Evolutionary conservation across 2,888 invertebrate species (phyloP).

Genomic region (Melangyna quadrimaculata): DNA sequence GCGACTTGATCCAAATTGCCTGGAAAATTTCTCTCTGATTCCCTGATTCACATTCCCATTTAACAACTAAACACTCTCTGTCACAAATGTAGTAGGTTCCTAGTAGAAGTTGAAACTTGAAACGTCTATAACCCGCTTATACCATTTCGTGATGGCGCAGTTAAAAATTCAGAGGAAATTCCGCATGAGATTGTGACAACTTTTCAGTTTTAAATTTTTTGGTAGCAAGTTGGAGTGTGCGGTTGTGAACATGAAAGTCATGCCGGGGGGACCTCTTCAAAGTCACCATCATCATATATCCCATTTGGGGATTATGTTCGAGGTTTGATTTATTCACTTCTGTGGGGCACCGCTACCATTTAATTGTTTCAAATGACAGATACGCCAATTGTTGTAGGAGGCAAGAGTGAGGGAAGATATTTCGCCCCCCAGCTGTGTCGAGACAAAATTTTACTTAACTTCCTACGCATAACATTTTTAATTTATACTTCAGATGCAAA

Average conservation of each 20-base stretch:
- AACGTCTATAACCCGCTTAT: neutral
- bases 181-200: neutral
- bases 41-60: neutral
- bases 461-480: neutral
- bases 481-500: neutral
- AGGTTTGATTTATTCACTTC: neutral
- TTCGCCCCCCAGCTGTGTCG: neutral
- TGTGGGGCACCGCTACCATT: neutral
- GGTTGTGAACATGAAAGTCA: neutral
- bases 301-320: neutral
- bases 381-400: neutral
- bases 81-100: too few species aligned
- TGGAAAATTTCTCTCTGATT: neutral
- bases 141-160: neutral
- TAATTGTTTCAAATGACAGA: constrained; percentile 5
- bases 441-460: too few species aligned
- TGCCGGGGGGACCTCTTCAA: neutral
- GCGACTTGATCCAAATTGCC: constrained; percentile 2
- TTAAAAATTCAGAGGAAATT: neutral
- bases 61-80: constrained; percentile 2
- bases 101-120: neutral
- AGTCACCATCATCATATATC: neutral
- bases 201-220: neutral
- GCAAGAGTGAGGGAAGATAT: neutral
- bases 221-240: too few species aligned